Evolutionary conservation across 2,888 invertebrate species (phyloP), one percentile per base, ranked within the genome.

Genomic region (Heliconius ismenius): DNA sequence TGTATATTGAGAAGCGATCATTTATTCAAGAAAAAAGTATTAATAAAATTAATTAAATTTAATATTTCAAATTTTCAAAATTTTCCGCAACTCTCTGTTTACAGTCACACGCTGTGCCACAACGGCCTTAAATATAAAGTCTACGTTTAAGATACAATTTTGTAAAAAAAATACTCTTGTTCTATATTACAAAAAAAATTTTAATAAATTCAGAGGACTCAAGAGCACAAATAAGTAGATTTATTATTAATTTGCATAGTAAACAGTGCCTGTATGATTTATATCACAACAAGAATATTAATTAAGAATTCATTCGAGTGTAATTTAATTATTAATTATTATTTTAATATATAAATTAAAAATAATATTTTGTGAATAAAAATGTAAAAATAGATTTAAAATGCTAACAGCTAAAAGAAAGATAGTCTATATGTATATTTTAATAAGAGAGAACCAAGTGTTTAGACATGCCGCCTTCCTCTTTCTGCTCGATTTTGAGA

Each of bases 211-310:
- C 39, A 67, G 3, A 67, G 24, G 39, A 67, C 24, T 67, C 24
- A 24, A 67, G 24, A 24, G 67, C 67, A 67, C 24, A 39, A 67
- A 39, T 39, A 67, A 67, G 6, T n/a, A 65, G 39, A 43, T 67
- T 67, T 24, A 67, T 15, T 24, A 7, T 43, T 39, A 24, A 43
- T 67, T 67, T 67, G 15, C 67, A 39, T 39, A 39, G 39, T 39
- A 67, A 39, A 67, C 39, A 67, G 39, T 2, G 15, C 32, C 21
- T 36, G 4, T 36, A 63, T n/a, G 36, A 64, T 39, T 67, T n/a
- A 67, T 36, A 39, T 67, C 24, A 39, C 39, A 7, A 67, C 9
- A 67, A 39, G 36, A 36, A 65, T 43, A 15, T 67, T 39, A 39
- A 67, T 67, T 15, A 67, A 67, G 7, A 67, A 24, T 39, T 15